phyloP scores from a whole-genome alignment of 2,888 invertebrate genomes.

The Eristalis pertinax region DNA sequence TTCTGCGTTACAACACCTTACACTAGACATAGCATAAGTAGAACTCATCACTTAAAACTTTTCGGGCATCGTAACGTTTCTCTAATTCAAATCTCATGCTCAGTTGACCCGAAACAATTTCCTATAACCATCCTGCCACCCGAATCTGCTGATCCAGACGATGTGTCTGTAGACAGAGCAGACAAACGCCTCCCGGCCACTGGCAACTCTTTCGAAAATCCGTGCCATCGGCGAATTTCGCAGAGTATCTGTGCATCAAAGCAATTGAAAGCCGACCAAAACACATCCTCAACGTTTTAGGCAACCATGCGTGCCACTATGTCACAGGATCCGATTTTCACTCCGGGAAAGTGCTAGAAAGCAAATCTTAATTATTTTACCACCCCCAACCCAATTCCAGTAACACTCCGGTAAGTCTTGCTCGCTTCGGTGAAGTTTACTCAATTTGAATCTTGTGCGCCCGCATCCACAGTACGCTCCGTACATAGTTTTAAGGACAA shows the following conservation, averaged over 20 bases:
- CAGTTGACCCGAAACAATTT: constrained; percentile 69
- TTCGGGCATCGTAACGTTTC: constrained; percentile 24
- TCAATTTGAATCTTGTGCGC: constrained; percentile 53
- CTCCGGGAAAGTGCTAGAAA: constrained; percentile 63
- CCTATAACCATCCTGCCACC: constrained; percentile 37
- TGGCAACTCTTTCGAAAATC: constrained; percentile 3
- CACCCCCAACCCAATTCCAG: constrained; percentile 1
- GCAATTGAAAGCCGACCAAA: constrained; percentile 34
- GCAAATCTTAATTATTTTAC: constrained; percentile 69
- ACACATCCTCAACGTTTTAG: constrained; percentile 15
- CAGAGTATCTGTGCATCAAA: constrained; percentile 32
- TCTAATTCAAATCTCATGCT: constrained; percentile 71
- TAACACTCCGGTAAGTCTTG: constrained; percentile 28
- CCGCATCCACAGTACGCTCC: background rate
- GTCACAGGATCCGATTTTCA: constrained; percentile 65
- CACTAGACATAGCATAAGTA: constrained; percentile 9
- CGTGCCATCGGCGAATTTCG: background rate
- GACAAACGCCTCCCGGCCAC: background rate
- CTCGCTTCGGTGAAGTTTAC: constrained; percentile 57
- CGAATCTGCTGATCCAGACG: constrained; percentile 42
- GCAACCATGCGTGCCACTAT: constrained; percentile 62
- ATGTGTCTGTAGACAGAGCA: background rate
- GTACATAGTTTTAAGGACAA: constrained; percentile 46
- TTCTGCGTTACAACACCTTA: constrained; percentile 17
- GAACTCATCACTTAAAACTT: constrained; percentile 45